These are phyloP conservation scores for Caenorhabditis zanzibari DNA, from an alignment of 2,888 invertebrate genomes.

Conservation along the genomic window DNA sequence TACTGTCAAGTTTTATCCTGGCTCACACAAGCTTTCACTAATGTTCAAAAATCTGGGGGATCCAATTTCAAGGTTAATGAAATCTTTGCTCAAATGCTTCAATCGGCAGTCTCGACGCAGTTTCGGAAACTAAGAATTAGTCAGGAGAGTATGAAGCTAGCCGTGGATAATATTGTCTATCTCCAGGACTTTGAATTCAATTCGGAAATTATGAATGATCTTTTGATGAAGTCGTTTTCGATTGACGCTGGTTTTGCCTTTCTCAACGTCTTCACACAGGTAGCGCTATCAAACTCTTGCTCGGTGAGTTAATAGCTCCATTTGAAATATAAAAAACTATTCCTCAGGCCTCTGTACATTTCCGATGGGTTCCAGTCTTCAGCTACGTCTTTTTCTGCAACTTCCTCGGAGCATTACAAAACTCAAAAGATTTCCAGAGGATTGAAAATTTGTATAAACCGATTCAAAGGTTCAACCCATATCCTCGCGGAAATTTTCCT, in stretches of 20 bases:
- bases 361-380: background rate
- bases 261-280: constrained; percentile 3
- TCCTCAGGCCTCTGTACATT: background rate
- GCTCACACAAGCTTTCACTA: too few relatives aligned
- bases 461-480: background rate
- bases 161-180: too few relatives aligned
- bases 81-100: too few relatives aligned
- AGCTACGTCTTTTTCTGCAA: background rate
- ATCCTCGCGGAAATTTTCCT: background rate
- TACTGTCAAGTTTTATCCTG: too few relatives aligned
- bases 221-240: background rate
- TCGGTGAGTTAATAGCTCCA: background rate
- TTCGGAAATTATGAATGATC: too few relatives aligned
- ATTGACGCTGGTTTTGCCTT: background rate
- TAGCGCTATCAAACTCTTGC: background rate
- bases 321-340: background rate
- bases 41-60: too few relatives aligned
- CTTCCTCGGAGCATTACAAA: background rate
- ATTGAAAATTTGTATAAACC: background rate
- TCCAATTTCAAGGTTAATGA: too few relatives aligned
- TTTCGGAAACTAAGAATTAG: too few relatives aligned
- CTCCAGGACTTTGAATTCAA: too few relatives aligned
- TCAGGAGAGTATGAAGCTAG: too few relatives aligned
- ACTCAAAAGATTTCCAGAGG: background rate
- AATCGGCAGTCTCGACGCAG: too few relatives aligned